phyloP scores from a whole-genome alignment of 2,888 invertebrate species.

The Idaea straminata region DNA sequence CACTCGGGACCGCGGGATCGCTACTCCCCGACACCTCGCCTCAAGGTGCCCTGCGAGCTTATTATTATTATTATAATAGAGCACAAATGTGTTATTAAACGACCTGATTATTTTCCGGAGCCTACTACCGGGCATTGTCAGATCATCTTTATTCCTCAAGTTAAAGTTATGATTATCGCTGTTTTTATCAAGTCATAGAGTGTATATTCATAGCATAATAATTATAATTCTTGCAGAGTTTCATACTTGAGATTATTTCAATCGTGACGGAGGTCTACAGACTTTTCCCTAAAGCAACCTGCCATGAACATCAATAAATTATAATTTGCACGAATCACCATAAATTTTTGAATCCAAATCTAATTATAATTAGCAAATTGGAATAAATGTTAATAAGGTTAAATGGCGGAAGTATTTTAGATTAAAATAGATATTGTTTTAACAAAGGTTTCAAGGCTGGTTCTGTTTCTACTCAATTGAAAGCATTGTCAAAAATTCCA shows the following conservation, averaged over 20 bases:
- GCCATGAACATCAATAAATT: background rate
- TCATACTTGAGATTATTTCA: background rate
- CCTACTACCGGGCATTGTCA: no score
- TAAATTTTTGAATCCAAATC: background rate
- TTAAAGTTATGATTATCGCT: no score
- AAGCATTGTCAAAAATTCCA: no score
- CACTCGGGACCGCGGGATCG: no score
- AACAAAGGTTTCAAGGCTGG: background rate
- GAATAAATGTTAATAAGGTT: background rate
- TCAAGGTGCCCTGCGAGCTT: no score
- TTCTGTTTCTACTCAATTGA: background rate
- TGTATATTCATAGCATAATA: no score
- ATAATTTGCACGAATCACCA: background rate
- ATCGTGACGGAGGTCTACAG: background rate
- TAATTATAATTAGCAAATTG: slow-evolving; percentile 1
- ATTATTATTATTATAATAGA: no score
- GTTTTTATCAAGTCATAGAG: no score
- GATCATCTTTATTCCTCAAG: no score
- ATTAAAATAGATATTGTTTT: background rate
- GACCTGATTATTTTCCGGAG: no score
- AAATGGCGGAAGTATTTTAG: background rate
- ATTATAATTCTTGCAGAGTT: background rate
- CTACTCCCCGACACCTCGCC: no score
- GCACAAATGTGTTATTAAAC: no score
- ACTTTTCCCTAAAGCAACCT: background rate